Evolutionary conservation across 2,888 invertebrate genomes (phyloP).

Genomic region (Clistopyga incitator): DNA sequence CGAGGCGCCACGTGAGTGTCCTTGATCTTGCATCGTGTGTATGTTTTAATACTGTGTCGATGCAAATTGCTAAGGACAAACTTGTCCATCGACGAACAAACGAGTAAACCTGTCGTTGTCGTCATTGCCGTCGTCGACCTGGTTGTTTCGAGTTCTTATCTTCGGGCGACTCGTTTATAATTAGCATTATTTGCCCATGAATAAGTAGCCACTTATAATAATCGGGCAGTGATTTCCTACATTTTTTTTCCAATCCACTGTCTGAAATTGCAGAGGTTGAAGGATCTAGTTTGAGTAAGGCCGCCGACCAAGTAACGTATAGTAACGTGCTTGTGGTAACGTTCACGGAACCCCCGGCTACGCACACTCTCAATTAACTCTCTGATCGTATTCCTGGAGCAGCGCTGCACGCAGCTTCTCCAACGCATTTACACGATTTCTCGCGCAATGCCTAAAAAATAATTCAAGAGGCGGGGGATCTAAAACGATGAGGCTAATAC

Average conservation of each 20-base stretch:
- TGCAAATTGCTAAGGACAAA: constrained; percentile 61
- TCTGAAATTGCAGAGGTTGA: constrained; percentile 61
- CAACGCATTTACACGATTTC: constrained; percentile 7
- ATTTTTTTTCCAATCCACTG: constrained; percentile 55
- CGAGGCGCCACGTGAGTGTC: constrained; percentile 31
- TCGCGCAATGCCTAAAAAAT: constrained; percentile 17
- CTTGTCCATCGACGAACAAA: constrained; percentile 59
- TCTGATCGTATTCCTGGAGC: constrained; percentile 46
- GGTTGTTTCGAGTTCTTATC: constrained; percentile 54
- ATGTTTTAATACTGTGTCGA: constrained; percentile 55
- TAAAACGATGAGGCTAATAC: neutral
- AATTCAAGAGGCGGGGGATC: neutral
- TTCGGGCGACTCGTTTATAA: constrained; percentile 62
- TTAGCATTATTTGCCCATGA: constrained; percentile 72
- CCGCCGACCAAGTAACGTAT: constrained; percentile 32
- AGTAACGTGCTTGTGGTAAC: constrained; percentile 7
- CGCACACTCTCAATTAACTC: constrained; percentile 59
- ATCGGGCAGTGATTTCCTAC: constrained; percentile 61
- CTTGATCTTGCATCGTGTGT: constrained; percentile 43
- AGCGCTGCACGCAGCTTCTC: constrained; percentile 34
- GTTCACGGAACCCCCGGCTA: neutral
- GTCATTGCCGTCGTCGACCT: constrained; percentile 16
- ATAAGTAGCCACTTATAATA: constrained; percentile 73
- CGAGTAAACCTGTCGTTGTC: constrained; percentile 62
- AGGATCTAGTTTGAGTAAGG: constrained; percentile 61